Percentiles rank a stretch among this genome's conserved stretches.
Conservation (phyloP, 2,888 invertebrate species). For the Drosophila macrospina region DNA sequence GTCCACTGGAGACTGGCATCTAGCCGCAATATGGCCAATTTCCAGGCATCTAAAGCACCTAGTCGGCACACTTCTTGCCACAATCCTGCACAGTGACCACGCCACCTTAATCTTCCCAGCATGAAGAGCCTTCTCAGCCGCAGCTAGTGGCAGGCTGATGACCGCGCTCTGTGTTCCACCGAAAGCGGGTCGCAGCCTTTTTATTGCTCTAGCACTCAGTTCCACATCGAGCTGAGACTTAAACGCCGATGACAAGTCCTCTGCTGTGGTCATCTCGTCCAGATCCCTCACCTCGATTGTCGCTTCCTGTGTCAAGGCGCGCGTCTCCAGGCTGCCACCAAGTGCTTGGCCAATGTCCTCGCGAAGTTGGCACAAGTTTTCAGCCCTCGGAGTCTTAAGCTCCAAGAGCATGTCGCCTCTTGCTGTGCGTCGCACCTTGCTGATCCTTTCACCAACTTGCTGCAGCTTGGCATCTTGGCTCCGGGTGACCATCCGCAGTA, state of each 20-base stretch:
- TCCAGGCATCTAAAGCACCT: background rate
- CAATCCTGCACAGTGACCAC: background rate
- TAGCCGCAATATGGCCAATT: background rate
- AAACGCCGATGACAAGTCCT: background rate
- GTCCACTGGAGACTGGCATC: background rate
- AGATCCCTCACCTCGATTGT: background rate
- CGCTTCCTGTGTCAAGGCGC: background rate
- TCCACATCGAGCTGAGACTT: background rate
- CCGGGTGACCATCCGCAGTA: background rate
- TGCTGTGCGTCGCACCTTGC: background rate
- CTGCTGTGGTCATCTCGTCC: background rate
- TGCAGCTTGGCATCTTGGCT: background rate
- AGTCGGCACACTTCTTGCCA: background rate
- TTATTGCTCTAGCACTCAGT: background rate
- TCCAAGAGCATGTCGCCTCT: background rate
- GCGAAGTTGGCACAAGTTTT: background rate
- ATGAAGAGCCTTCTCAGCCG: background rate
- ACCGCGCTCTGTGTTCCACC: background rate
- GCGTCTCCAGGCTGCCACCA: background rate
- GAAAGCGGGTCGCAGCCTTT: background rate
- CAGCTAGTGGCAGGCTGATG: background rate
- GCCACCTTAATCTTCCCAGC: background rate
- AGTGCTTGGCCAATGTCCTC: background rate
- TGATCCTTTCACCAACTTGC: background rate
- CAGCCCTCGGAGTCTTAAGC: background rate